Evolutionary conservation across 1,140 invertebrate genomes (phyloP), one percentile per base, ranked within the genome.

Genomic region (Papilio polyxenes): DNA sequence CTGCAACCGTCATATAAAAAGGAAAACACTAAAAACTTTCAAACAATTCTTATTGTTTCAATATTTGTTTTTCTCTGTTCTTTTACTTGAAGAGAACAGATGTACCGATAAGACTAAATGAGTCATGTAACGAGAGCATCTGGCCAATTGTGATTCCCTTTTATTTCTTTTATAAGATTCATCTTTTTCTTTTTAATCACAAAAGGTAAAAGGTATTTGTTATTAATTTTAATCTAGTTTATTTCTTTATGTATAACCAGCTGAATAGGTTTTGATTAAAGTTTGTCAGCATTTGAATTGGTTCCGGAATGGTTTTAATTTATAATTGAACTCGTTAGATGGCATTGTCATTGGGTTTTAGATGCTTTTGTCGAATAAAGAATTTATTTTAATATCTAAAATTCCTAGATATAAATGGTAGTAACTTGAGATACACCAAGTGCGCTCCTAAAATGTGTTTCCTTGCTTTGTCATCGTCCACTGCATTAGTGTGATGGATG

Each of bases 11-110:
- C 40, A 53, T 80, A 75, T 75, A 75, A 82, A 82, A 83, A 83
- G 74, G 76, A 40, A 65, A 82, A 72, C 40, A 23, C 53, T 74
- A 51, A 80, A 75, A 78, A 82, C 75, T 48, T 81, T 75, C 81
- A 62, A 83, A 83, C 76, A 84, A 84, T 84, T 75, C 62, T 62
- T 59, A 81, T 84, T 84, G 80, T 82, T 81, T 49, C 2, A 62
- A 74, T 69, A 69, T 65, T 76, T 51, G 23, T 78, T 82, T n/a
- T 15, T 82, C 80, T 31, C 20, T 80, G 7, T 81, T 74, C 69
- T 48, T 56, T 20, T 3, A 17, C 7, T 59, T 10, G 6, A 20
- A 8, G 8, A n/a, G 77, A 79, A 79, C 83, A 83, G 80, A 77
- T 83, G 83, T 75, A 17, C 53, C 37, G 44, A 72, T 31, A 82